Base-by-base conservation (phyloP, 2,888 invertebrate species). In the Heliconius ismenius region DNA sequence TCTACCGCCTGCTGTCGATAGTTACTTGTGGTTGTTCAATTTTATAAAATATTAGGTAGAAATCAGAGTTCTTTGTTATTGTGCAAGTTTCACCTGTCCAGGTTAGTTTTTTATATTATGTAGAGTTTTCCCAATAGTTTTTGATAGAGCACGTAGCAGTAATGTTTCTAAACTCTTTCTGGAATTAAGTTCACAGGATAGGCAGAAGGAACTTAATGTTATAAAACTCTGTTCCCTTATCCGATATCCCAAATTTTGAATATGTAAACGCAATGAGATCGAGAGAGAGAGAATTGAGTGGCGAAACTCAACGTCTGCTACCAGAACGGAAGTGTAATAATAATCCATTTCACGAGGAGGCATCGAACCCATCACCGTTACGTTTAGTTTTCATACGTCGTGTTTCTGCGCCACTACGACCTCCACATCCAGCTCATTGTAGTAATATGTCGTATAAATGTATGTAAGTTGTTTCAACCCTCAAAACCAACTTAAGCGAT, bases 61-160 rank as follows among this genome's bases (percentile, higher is more conserved):
- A 73, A 73, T 18, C 15, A 11, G 58, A 10, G 26, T 24, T 58
- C 11, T 72, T 36, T 18, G n/a, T 60, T n/a, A 10, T 63, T 32
- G 3, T 21, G 26, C 21, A 73, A 73, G 39, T 65, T 76, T 4
- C 28, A 24, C 3, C 32, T 49, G 68, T 43, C 18, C 39, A 69
- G 62, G 68, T 75, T 49, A 49, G 69, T 49, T 69, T 62, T 43
- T 43, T n/a, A 13, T 7, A 21, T 43, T 69, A 28, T 54, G 21
- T 18, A 26, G 0, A 0, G 32, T 26, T 32, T 18, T 13, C 9
- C 21, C 9, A 65, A 65, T 36, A 1, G 24, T 2, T 65, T 65
- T 39, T 43, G 24, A 43, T 43, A 43, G 26, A 62, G 7, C 62
- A 4, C 3, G 26, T 15, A 60, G 4, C 2, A 62, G 15, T 62